Evolutionary conservation across 2,113 vertebrate species (phyloP).

Genomic region (Notarius lentiginosus): DNA sequence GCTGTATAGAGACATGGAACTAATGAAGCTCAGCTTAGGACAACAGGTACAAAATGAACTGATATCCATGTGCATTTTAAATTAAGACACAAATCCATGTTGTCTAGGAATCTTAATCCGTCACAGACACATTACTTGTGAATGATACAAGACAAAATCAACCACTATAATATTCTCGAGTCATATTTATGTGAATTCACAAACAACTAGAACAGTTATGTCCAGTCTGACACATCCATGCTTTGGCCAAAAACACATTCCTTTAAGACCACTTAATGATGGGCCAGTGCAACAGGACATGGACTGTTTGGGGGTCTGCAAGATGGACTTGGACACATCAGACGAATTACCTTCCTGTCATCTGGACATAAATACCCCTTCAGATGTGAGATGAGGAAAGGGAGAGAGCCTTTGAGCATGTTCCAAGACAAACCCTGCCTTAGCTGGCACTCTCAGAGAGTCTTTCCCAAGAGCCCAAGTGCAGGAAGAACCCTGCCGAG

Average conservation of each 20-base stretch:
- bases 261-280: constrained; percentile 63
- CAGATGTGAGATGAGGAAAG: constrained; percentile 56
- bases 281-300: constrained; percentile 50
- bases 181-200: not conserved
- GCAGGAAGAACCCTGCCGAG: constrained; percentile 67
- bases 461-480: constrained; percentile 52
- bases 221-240: constrained; percentile 36
- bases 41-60: not conserved
- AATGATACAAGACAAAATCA: not conserved
- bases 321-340: constrained; percentile 49
- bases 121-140: not conserved
- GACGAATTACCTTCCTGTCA: constrained; percentile 62
- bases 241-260: constrained; percentile 55
- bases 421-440: constrained; percentile 67
- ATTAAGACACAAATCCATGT: not conserved
- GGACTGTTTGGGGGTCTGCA: constrained; percentile 43
- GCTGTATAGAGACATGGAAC: not conserved
- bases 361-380: constrained; percentile 68
- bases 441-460: constrained; percentile 63
- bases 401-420: constrained; percentile 60
- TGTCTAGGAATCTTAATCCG: not conserved
- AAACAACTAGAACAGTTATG: not conserved
- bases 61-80: not conserved
- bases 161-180: not conserved
- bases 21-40: not conserved